Percentiles rank a stretch among this genome's conserved stretches.
These are phyloP conservation scores for Parelbella ahira DNA, from an alignment of 2,888 invertebrate species.

Conservation along the genomic window DNA sequence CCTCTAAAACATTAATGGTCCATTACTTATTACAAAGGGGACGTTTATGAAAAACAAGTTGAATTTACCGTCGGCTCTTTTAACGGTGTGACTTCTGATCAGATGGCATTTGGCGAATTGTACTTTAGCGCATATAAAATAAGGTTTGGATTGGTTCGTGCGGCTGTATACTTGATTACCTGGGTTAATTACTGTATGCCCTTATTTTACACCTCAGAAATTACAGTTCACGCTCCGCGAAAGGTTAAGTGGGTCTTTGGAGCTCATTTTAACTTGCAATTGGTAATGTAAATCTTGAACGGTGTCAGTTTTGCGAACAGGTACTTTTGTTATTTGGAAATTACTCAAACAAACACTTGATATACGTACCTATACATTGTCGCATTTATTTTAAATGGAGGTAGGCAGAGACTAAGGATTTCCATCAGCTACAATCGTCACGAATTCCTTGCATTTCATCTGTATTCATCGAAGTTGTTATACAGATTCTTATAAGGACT, in stretches of 20 bases:
- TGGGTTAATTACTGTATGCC: slow-evolving; percentile 30
- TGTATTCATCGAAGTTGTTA: too few relatives aligned
- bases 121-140: neutral
- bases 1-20: slow-evolving; percentile 25
- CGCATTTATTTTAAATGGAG: too few relatives aligned
- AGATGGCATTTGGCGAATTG: neutral
- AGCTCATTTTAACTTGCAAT: slow-evolving; percentile 3
- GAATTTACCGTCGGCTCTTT: slow-evolving; percentile 20
- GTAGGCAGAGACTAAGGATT: too few relatives aligned
- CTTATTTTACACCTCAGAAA: slow-evolving; percentile 32
- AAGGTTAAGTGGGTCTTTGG: slow-evolving; percentile 15
- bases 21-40: slow-evolving; percentile 28
- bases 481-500: too few relatives aligned
- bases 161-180: slow-evolving; percentile 7
- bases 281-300: too few relatives aligned
- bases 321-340: too few relatives aligned
- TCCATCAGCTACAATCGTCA: too few relatives aligned
- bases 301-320: too few relatives aligned
- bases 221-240: slow-evolving; percentile 12
- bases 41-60: slow-evolving; percentile 31
- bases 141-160: slow-evolving; percentile 1
- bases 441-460: too few relatives aligned
- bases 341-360: too few relatives aligned
- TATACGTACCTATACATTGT: too few relatives aligned
- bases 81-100: neutral